Evolutionary conservation across 2,797 vertebrate genomes (phyloP), one percentile per base, ranked within the genome.

Genomic region (Adelosebastes latens): DNA sequence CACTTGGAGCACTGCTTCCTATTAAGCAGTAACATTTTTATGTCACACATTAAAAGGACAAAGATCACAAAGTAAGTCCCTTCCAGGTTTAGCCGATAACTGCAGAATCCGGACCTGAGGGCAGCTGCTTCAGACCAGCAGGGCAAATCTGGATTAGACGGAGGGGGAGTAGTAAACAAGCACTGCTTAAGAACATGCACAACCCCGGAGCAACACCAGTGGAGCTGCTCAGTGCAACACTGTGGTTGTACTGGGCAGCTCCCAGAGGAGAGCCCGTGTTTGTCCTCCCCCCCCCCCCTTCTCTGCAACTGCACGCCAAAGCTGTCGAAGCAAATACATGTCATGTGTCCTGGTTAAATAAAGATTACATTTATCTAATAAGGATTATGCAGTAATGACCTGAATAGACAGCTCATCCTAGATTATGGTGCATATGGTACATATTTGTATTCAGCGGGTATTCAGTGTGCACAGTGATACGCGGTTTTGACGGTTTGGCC

Each of bases 361-460:
- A 91, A 85, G 81, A 92, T 85, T 85, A 75, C 75, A 77, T 80
- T 79, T 49, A 80, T 84, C 62, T 80, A 84, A 87, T 81, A 66
- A 69, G 73, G 90, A 90, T 92, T 87, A 89, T 58, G 56, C 34
- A 73, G 53, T 82, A 89, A 87, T 91, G 84, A 79, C 82, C 79
- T 68, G 55, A 87, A 87, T 74, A 77, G 75, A 72, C 55, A 49
- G 75, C 81, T 86, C 81, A 77, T 87, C 83, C 74, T 53, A 72
- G 78, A 78, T 86, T 88, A 79, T 66, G 65, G n/a, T 55, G 77
- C 74, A 81, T 79, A 75, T 70, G 64, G 64, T 83, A 29, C 76
- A 73, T 49, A 75, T 90, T 83, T 88, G 75, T 80, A 83, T 86
- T 86, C 63, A 12, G 14, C 0, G 1, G 2, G 8, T 72, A 80